Evolutionary conservation across 30 jellyfish, hydroid and myxozoan genomes (phyloP).

Genomic region (Mastigias papua): DNA sequence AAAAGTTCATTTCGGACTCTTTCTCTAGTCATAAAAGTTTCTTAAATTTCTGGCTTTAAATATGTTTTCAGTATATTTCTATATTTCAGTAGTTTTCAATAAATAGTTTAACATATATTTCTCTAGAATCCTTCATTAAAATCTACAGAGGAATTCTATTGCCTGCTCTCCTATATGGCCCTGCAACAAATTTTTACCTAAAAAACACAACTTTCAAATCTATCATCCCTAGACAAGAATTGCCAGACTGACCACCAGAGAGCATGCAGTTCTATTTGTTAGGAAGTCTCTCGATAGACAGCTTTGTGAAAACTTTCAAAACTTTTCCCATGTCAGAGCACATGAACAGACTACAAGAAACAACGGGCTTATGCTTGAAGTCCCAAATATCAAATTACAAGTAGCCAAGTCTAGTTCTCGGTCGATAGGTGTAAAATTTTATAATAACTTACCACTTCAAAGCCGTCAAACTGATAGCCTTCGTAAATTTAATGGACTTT

Average conservation of each 20-base stretch:
- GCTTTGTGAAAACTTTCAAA: constrained; percentile 36
- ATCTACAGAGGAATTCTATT: neutral
- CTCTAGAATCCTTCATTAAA: neutral
- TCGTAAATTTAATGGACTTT: neutral
- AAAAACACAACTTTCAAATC: constrained; percentile 47
- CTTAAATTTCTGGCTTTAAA: too few species aligned
- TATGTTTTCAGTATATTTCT: too few species aligned
- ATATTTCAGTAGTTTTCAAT: too few species aligned
- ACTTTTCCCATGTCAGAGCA: constrained; percentile 28
- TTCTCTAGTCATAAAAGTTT: too few species aligned
- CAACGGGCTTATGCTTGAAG: constrained; percentile 11
- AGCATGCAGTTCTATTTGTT: constrained; percentile 40
- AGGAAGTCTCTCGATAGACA: constrained; percentile 56
- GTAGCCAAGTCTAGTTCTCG: constrained; percentile 22
- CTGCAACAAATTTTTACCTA: neutral
- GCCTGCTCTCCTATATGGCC: constrained; percentile 12
- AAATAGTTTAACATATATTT: too few species aligned
- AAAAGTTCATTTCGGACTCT: too few species aligned
- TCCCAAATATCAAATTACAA: constrained; percentile 33
- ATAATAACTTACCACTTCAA: constrained; percentile 28
- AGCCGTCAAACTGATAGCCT: neutral
- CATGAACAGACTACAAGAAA: constrained; percentile 23
- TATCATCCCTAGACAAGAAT: constrained; percentile 3
- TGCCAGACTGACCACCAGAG: constrained; percentile 46
- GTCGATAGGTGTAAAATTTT: constrained; percentile 32